Evolutionary conservation across 2,113 vertebrate species (phyloP), one percentile per base, ranked within the genome.

Genomic region (Aldabrachelys gigantea): DNA sequence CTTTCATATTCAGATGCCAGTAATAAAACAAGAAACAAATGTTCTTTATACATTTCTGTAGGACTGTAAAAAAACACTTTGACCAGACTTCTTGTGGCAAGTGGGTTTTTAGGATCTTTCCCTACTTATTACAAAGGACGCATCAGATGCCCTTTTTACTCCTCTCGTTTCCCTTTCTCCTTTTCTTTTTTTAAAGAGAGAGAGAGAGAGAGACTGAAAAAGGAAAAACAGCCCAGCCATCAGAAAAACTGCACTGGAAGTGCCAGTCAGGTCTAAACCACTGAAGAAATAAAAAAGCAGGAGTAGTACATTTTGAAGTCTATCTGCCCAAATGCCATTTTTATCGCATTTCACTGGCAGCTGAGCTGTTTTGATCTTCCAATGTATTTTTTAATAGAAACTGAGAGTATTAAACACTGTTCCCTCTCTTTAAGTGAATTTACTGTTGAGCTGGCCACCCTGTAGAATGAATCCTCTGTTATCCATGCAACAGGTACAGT

Each of bases 21-120:
- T 86, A 96, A 94, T 94, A 97, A 97, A 96, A 82, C 92, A 94
- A 95, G 44, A 24, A 95, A 82, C 10, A 95, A 95, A 88, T 72
- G 44, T 44, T 44, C 44, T 44, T 44, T 44, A 84, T 94, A 90
- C 89, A 12, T 84, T 47, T 62, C 76, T 91, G 38, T 52, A 82
- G 54, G 91, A 92, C 24, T n/a, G 62, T 59, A 59, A 27, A 97
- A 90, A 85, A 69, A 16, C 21, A 44, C 56, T 86, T 82, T 7
- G 54, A 82, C 72, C 24, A 90, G 84, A 85, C 5, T 50, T 10
- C 38, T 93, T 29, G 38, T 53, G 87, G 88, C 22, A 96, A 29
- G 44, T 91, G 83, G 79, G 90, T 35, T 54, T 93, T 87, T 91
- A 88, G 14, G 78, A 91, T 44, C 41, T 65, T 91, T 86, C 80